Evolutionary conservation across 2,888 invertebrate species (phyloP), one percentile per base, ranked within the genome.

Genomic region (Aphidius colemani): DNA sequence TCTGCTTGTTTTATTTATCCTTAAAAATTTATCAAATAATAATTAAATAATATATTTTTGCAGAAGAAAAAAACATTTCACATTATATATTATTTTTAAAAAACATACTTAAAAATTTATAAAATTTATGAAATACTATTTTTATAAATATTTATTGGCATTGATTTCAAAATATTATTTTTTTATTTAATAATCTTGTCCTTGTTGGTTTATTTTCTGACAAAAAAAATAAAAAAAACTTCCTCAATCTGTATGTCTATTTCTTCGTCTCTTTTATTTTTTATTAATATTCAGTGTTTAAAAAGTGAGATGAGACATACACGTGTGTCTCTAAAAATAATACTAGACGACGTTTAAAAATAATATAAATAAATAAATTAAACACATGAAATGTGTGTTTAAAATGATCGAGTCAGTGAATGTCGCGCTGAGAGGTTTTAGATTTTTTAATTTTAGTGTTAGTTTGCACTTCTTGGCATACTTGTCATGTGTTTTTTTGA

Each of bases 301-400:
- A 46, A 50, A 48, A 59, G n/a, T n/a, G n/a, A n/a, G 40, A 50
- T 49, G 41, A 39, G 49, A 53, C 18, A 46, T 30, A 53, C 60
- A 51, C 30, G 60, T 51, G 30, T 60, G 51, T 60, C 9, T 50
- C 60, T n/a, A 46, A 57, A 57, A 57, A 57, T 57, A 57, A 57
- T 57, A 57, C 44, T 45, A 53, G 30, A 56, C 44, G 56, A 10
- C 30, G 57, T 30, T 46, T 13, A 39, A 30, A 51, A 51, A 51
- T 18, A n/a, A 46, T 46, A 46, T 45, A 56, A 45, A 57, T 11
- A 11, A 44, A 48, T 49, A 53, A 9, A 45, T 53, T 13, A 55
- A 11, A 41, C 18, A 18, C 18, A 18, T 18, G 18, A 30, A 30
- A 30, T 30, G 30, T 30, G 13, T 18, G n/a, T 30, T 30, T 30